Conservation (phyloP, 1,140 invertebrate genomes). For the Trypoxylus dichotomus region DNA sequence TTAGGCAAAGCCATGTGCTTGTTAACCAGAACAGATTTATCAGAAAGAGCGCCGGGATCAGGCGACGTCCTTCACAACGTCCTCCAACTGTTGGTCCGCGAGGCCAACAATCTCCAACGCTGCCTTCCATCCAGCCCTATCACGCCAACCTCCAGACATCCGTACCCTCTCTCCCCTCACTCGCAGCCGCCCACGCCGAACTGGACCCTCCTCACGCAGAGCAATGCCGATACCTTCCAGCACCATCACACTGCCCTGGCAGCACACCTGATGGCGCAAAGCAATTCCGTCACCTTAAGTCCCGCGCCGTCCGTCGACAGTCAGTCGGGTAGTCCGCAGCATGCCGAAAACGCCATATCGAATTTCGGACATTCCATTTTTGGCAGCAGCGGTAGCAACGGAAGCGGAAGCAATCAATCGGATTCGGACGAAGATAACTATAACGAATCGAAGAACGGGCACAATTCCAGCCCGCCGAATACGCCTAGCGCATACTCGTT, state of each 20-base stretch:
- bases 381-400: slow-evolving; percentile 53
- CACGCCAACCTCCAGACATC: slow-evolving; percentile 78
- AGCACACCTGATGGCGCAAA: slow-evolving; percentile 65
- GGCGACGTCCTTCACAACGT: slow-evolving; percentile 94
- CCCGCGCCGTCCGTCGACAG: slow-evolving; percentile 87
- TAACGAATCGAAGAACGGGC: slow-evolving; percentile 49
- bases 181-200: slow-evolving; percentile 77
- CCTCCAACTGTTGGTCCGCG: slow-evolving; percentile 82
- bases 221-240: slow-evolving; percentile 65
- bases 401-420: slow-evolving; percentile 69
- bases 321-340: slow-evolving; percentile 78
- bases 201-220: slow-evolving; percentile 65
- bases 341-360: slow-evolving; percentile 58
- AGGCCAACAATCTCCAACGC: slow-evolving; percentile 72
- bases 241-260: slow-evolving; percentile 64
- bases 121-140: slow-evolving; percentile 81
- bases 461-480: slow-evolving; percentile 60
- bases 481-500: slow-evolving; percentile 60
- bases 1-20: slow-evolving; percentile 87
- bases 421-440: slow-evolving; percentile 75
- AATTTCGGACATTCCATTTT: slow-evolving; percentile 49
- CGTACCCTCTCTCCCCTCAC: slow-evolving; percentile 73
- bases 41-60: slow-evolving; percentile 85
- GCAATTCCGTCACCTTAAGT: slow-evolving; percentile 84
- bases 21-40: slow-evolving; percentile 85